Evolutionary conservation across 1,140 invertebrate species (phyloP), one percentile per base, ranked within the genome.

Genomic region (Elysia chlorotica): DNA sequence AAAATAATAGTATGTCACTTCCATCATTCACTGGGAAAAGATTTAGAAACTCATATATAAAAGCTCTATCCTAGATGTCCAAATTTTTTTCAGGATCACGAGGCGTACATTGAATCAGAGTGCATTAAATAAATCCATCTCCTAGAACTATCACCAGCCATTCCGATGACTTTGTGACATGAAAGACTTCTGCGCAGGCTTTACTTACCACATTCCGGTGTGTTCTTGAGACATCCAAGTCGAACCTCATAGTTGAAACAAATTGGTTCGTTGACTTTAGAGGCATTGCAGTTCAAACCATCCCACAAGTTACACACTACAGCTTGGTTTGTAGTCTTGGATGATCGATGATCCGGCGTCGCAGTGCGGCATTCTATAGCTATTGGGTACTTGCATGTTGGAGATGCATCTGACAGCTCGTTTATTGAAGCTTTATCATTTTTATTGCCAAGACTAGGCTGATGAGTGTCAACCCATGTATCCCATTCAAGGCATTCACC

Each of bases 231-330:
- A 71, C 85, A 86, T 10, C 79, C 81, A 25, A 86, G 78, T 59
- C 85, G 71, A 33, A 79, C 81, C 76, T 84, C 83, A 67, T 85
- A 86, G 73, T 86, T 81, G 57, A 76, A 78, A 57, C 85, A 86
- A 28, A 71, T 30, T 2, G 76, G 70, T 0, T 68, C 77, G 5
- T 76, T 65, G 65, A 80, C 79, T 37, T 81, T 57, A 25, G 33
- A 65, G n/a, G 84, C 81, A 23, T 88, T 82, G 81, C 94, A 96
- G 6, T 91, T 81, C 0, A 95, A 86, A 0, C 94, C 94, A 37
- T 89, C 87, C 80, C 93, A 90, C 33, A 94, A 80, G 77, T 90
- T 92, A 80, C 94, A 96, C 57, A 92, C 90, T 0, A 93, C 92
- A 78, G 93, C 90, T 57, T 94, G 88, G 30, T 65, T 74, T 19